Base-by-base conservation (phyloP, 1,140 invertebrate genomes). In the Drosophila cardini region DNA sequence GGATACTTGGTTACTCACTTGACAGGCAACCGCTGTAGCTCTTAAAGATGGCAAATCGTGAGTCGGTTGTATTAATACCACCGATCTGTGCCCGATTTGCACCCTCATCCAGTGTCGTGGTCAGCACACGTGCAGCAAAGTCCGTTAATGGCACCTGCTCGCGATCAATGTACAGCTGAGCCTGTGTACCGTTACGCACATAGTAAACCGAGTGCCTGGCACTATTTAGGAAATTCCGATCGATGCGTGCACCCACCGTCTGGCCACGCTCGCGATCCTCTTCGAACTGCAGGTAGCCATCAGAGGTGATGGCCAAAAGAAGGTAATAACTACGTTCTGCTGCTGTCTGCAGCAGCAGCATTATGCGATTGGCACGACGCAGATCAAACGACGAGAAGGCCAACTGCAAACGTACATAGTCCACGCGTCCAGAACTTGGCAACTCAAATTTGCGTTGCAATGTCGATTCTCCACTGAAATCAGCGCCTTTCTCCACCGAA, bases 1-100 rank as follows among this genome's bases (percentile, higher is more conserved):
- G 13, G 36, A 56, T 53, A 50, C 32, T 38, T 15, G 53, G 10
- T 10, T 65, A 94, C 94, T 94, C 93, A 98, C 97, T 98, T 72
- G 97, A 97, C 55, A 98, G 93, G 87, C 97, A 98, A 32, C 97
- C 97, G 75, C 96, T 97, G 91, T 97, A 98, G 76, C 96, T 96
- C 77, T 96, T 96, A 78, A 97, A 98, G 42, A 95, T 95, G 52
- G 94, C 94, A 86, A 97, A 95, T 72, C 96, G 93, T 15, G 95
- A 94, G 92, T 97, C 96, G 6, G 95, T 96, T 0, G 96, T 97
- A 78, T 96, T 97, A 11, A 97, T 93, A 42, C 96, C 96, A n/a
- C 96, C 97, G 45, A 97, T 94, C 84, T 97, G 96, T 11, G 97
- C 96, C 79, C 96, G 96, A 83, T 96, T 96, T 8, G 95, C 93